These are phyloP conservation scores for Pelecanus crispus DNA, from an alignment of 2,113 vertebrate species.

Conservation along the genomic window DNA sequence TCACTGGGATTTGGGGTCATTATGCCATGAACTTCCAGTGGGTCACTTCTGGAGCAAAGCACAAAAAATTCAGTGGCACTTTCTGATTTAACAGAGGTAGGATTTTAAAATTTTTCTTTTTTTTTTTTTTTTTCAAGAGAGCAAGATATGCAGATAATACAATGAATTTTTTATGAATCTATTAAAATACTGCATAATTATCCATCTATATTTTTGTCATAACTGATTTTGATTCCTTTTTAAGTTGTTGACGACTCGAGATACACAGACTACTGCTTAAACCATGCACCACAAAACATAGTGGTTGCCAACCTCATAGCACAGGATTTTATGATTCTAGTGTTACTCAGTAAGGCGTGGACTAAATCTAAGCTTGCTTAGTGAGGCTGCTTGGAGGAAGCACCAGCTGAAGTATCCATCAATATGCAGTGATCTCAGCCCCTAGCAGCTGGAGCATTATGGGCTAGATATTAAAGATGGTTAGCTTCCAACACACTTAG, in stretches of 20 bases:
- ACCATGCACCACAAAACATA: background rate
- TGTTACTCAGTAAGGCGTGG: background rate
- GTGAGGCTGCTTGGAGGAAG: background rate
- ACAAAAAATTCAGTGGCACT: background rate
- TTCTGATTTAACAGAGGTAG: background rate
- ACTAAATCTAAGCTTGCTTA: background rate
- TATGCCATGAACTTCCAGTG: background rate
- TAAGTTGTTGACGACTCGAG: background rate
- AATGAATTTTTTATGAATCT: background rate
- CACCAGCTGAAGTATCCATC: background rate
- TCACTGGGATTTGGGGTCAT: background rate
- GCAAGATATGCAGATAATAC: background rate
- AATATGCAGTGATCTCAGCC: background rate
- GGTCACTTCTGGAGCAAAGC: background rate
- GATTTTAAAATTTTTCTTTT: background rate
- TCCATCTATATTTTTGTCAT: background rate
- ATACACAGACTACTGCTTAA: background rate
- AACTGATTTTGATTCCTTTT: background rate
- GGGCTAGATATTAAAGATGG: background rate
- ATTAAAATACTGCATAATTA: background rate
- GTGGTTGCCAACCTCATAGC: background rate
- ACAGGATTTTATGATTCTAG: background rate
- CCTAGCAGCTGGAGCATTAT: background rate
- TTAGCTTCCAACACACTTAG: background rate
- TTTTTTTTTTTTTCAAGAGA: background rate